Percentiles rank a stretch among this genome's conserved stretches.
These are phyloP conservation scores for Bombyx mandarina DNA, from an alignment of 1,140 invertebrate species.

Conservation along the genomic window DNA sequence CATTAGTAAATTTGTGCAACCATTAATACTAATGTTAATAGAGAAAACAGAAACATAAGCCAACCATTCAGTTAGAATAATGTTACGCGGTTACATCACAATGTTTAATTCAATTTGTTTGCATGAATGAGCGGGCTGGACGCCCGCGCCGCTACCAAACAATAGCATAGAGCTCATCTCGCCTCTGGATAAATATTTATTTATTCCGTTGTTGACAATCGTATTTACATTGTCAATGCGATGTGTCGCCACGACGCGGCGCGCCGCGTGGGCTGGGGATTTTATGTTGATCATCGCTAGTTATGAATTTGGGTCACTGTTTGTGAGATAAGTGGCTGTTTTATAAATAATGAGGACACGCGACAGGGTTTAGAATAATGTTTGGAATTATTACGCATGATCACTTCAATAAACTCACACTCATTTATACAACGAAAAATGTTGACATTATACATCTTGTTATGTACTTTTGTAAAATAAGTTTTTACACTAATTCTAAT, in stretches of 20 bases:
- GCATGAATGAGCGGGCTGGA: conserved; percentile 25
- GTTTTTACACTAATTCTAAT: no score
- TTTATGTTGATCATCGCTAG: conserved; percentile 48
- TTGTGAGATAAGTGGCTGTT: conserved; percentile 29
- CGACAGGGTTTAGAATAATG: conserved; percentile 6
- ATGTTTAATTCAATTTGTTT: conserved; percentile 24
- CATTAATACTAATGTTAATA: no score
- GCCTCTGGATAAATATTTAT: conserved; percentile 63
- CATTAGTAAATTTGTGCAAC: no score
- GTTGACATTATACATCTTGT: not conserved
- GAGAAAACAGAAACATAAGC: not conserved
- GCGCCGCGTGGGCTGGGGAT: conserved; percentile 37
- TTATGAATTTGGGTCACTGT: conserved; percentile 49
- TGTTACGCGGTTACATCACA: conserved; percentile 26
- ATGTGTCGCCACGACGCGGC: conserved; percentile 28
- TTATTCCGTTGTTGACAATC: conserved; percentile 61
- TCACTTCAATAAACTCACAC: not conserved
- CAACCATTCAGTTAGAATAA: conserved; percentile 1
- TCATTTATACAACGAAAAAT: not conserved
- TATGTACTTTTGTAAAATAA: conserved; percentile 6
- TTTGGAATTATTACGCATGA: not conserved
- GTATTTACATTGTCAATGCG: conserved; percentile 62
- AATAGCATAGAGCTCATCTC: conserved; percentile 51
- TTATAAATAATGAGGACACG: conserved; percentile 14
- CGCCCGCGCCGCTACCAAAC: conserved; percentile 24